Evolutionary conservation across 37 sponge, comb jelly and placozoan species (phyloP).

Genomic region (Aplysina aerophoba): DNA sequence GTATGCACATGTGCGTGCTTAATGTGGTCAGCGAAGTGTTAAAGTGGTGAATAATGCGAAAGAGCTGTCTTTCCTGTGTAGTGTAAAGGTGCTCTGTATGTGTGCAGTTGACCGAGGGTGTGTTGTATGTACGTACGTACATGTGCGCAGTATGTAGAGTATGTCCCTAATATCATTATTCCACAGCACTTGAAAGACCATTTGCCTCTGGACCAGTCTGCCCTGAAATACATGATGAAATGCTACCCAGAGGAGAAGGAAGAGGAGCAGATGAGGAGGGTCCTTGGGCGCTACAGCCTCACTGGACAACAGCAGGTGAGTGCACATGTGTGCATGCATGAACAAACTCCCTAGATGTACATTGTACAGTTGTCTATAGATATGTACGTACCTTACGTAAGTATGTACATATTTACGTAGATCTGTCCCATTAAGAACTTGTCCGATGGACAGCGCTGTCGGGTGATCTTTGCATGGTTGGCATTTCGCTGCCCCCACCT

Average conservation of each 20-base stretch:
- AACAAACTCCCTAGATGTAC: background rate
- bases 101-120: no score
- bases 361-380: background rate
- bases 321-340: background rate
- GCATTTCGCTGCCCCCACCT: conserved; percentile 88
- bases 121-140: background rate
- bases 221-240: conserved; percentile 79
- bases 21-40: no score
- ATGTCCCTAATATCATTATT: background rate
- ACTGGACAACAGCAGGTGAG: conserved; percentile 89
- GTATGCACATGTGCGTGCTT: no score
- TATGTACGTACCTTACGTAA: background rate
- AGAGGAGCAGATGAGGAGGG: conserved; percentile 86
- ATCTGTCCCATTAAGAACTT: conserved; percentile 90
- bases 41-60: no score
- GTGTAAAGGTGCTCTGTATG: background rate
- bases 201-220: conserved; percentile 75
- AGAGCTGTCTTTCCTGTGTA: background rate
- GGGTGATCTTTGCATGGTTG: conserved; percentile 94
- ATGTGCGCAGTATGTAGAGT: background rate
- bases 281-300: conserved; percentile 88
- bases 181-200: conserved; percentile 82
- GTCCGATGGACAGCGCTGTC: conserved; percentile 92
- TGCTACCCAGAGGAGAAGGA: conserved; percentile 95
- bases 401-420: conserved; percentile 15